A percentile compares a stretch with the other conserved stretches of the same genome.
Evolutionary conservation across 2,113 vertebrate species (phyloP).

Genomic region (Tychaedon coryphoeus): DNA sequence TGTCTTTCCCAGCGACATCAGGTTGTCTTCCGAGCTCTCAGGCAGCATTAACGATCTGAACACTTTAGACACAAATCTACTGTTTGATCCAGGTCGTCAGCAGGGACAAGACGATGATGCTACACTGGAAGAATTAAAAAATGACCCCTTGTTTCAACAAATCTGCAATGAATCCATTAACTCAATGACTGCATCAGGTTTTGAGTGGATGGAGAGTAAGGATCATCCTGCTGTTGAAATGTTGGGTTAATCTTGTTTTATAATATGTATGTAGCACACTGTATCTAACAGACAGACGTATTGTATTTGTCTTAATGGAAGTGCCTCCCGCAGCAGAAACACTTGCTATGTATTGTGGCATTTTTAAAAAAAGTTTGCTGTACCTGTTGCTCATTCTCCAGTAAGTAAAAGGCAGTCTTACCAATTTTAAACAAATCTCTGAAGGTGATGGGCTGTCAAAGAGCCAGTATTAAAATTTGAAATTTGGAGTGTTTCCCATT

Average conservation of each 20-base stretch:
- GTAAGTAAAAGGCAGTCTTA: slow-evolving; percentile 73
- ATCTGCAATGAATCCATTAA: slow-evolving; percentile 90
- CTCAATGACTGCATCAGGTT: slow-evolving; percentile 83
- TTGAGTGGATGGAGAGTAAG: slow-evolving; percentile 98
- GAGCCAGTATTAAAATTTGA: slow-evolving; percentile 74
- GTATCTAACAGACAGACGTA: slow-evolving; percentile 83
- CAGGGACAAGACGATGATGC: slow-evolving; percentile 92
- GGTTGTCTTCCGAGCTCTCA: slow-evolving; percentile 93
- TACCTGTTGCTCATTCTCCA: slow-evolving; percentile 76
- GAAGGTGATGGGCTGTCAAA: slow-evolving; percentile 72
- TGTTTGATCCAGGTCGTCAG: slow-evolving; percentile 95
- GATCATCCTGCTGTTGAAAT: slow-evolving; percentile 97
- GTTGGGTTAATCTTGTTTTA: slow-evolving; percentile 88
- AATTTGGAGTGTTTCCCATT: slow-evolving; percentile 62
- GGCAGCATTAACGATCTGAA: slow-evolving; percentile 96
- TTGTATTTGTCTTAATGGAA: slow-evolving; percentile 90
- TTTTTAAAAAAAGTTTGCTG: slow-evolving; percentile 80
- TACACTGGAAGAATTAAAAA: slow-evolving; percentile 90
- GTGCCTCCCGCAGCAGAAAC: slow-evolving; percentile 90
- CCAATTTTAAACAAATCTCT: slow-evolving; percentile 67
- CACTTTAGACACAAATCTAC: slow-evolving; percentile 91
- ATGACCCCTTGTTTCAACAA: slow-evolving; percentile 93
- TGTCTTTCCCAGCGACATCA: slow-evolving; percentile 89
- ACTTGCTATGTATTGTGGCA: slow-evolving; percentile 82
- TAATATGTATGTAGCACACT: slow-evolving; percentile 86